Evolutionary conservation across 2,797 vertebrate genomes (phyloP), one percentile per base, ranked within the genome.

Genomic region (Potorous gilbertii): DNA sequence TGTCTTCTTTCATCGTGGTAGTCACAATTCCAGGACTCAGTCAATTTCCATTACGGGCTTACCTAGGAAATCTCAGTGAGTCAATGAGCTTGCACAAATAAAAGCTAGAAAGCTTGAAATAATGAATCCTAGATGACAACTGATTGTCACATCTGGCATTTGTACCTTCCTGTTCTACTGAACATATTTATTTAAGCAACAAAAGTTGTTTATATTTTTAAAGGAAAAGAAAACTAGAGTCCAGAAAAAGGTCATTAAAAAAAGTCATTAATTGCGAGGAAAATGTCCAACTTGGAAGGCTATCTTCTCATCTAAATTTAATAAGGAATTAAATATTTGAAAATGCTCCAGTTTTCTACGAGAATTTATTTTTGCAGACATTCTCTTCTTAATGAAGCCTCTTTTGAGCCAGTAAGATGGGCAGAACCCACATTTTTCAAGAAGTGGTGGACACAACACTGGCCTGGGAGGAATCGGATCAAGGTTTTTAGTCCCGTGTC

Each of bases 241-340:
- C 93, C 94, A 59, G 57, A 54, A 93, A 91, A 92, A 66, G 94
- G 28, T 94, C 94, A 95, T 90, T 94, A 96, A 96, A 89, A 55
- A 95, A 4, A 59, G 31, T 93, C 95, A 96, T 94, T 91, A 96
- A 94, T 34, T 34, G 93, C 34, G 28, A 96, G 56, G 34, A 56
- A 96, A 97, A 93, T n/a, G 91, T 95, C 91, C 95, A 95, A 95
- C 57, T 94, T 95, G 56, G 62, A 96, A 56, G 93, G 87, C 87
- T 96, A 97, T 93, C 92, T 92, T 93, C 55, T n/a, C 59, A 96
- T 95, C 94, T 95, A 96, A 95, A 87, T 95, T 95, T 95, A 96
- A 94, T 62, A 96, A 81, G 56, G 95, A 97, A 97, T 91, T 90
- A 97, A 97, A 98, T 95, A 97, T 90, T 96, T 97, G 91, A 97